A percentile compares a stretch with the other conserved stretches of the same genome.
Evolutionary conservation across 2,888 invertebrate genomes (phyloP).

Genomic region (Eulithis prunata): DNA sequence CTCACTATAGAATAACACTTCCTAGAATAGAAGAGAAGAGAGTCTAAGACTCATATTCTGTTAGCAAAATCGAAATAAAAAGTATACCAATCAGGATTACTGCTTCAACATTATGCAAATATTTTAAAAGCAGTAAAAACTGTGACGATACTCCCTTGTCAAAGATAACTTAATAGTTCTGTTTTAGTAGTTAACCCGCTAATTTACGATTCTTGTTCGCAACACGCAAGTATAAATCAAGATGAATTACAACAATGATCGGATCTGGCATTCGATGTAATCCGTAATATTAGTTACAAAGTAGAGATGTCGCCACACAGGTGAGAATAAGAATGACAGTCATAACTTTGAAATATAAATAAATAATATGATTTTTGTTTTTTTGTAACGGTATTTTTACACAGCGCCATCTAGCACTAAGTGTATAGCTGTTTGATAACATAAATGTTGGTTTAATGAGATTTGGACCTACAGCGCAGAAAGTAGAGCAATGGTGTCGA

Average conservation of each 20-base stretch:
- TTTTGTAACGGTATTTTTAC: no score
- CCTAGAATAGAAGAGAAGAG: no score
- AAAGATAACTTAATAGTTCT: conserved; percentile 48
- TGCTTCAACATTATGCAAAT: conserved; percentile 44
- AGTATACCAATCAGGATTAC: conserved; percentile 35
- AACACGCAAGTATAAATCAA: conserved; percentile 76
- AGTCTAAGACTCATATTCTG: no score
- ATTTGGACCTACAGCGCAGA: no score
- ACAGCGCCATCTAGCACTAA: no score
- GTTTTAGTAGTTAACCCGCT: conserved; percentile 61
- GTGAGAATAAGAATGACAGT: neutral
- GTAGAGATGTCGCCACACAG: conserved; percentile 43
- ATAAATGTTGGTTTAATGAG: no score
- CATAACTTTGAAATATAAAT: neutral
- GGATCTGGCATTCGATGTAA: conserved; percentile 67
- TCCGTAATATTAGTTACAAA: conserved; percentile 59
- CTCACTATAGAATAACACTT: no score
- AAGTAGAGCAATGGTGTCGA: no score
- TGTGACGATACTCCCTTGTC: conserved; percentile 40
- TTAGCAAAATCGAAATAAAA: conserved; percentile 21
- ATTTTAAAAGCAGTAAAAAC: conserved; percentile 43
- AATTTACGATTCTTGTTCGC: conserved; percentile 69
- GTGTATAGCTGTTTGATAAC: no score
- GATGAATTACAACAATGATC: conserved; percentile 77
- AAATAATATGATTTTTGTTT: no score